Conservation (phyloP, 2,888 invertebrate genomes). For the Drosophila percnosoma region DNA sequence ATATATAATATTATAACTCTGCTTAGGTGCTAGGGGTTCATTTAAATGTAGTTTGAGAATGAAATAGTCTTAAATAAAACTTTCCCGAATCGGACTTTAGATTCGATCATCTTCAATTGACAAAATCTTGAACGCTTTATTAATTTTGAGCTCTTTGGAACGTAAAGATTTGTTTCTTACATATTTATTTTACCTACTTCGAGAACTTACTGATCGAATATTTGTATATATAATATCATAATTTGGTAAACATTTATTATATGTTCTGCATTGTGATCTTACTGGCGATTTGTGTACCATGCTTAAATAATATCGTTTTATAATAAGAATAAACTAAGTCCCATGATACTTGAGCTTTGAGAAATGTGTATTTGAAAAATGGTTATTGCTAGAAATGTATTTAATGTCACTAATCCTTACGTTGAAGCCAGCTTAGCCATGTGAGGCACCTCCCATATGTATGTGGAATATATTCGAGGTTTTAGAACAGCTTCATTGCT, state of each 20-base stretch:
- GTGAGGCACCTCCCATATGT: neutral
- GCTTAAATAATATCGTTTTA: neutral
- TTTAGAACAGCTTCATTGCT: conserved; percentile 9
- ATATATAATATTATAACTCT: neutral
- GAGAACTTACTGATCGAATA: neutral
- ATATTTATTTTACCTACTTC: neutral
- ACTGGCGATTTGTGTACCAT: neutral
- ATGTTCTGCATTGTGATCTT: neutral
- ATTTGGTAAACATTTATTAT: neutral
- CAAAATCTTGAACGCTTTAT: neutral
- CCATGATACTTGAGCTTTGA: neutral
- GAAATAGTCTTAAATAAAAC: neutral
- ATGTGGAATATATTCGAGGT: conserved; percentile 13
- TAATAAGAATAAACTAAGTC: neutral
- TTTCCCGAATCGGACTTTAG: neutral
- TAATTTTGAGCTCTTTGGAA: neutral
- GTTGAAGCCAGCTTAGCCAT: neutral
- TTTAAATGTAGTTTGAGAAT: neutral
- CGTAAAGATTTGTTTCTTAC: neutral
- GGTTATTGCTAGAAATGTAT: neutral
- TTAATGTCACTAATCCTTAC: neutral
- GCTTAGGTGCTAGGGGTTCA: neutral
- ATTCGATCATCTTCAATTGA: neutral
- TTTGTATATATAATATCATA: neutral
- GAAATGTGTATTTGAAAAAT: neutral